Evolutionary conservation across 2,888 invertebrate genomes (phyloP).

Genomic region (Drosophila cognata): DNA sequence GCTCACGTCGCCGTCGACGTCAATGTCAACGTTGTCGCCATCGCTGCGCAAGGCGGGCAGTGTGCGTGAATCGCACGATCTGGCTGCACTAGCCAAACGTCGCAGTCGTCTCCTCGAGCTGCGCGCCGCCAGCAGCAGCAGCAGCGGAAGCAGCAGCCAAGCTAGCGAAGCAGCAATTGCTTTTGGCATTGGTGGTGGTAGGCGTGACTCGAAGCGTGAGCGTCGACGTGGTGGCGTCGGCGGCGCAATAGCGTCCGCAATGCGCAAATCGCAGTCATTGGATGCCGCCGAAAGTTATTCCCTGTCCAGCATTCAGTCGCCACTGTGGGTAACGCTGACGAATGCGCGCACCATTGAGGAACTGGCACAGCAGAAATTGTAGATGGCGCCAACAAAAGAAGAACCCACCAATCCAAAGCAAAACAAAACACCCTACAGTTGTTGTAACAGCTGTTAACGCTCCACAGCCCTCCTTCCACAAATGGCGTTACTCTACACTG

Average conservation of each 20-base stretch:
- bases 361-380: conserved; percentile 78
- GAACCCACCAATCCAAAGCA: conserved; percentile 23
- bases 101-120: conserved; percentile 69
- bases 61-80: conserved; percentile 60
- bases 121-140: conserved; percentile 56
- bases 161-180: conserved; percentile 53
- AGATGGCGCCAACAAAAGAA: not conserved
- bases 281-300: conserved; percentile 78
- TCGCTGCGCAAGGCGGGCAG: conserved; percentile 70
- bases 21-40: conserved; percentile 37
- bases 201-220: conserved; percentile 51
- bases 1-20: conserved; percentile 1
- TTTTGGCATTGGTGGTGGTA: conserved; percentile 44
- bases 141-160: conserved; percentile 37
- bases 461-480: not conserved
- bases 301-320: conserved; percentile 88
- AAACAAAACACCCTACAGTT: not conserved
- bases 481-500: not conserved
- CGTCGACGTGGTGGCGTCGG: conserved; percentile 32
- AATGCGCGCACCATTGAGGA: conserved; percentile 88
- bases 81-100: conserved; percentile 65
- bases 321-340: conserved; percentile 93
- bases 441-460: conserved; percentile 30
- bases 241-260: conserved; percentile 34
- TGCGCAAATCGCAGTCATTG: conserved; percentile 79